Base-by-base conservation (phyloP, 1,140 invertebrate species). In the Bombus waltoni region DNA sequence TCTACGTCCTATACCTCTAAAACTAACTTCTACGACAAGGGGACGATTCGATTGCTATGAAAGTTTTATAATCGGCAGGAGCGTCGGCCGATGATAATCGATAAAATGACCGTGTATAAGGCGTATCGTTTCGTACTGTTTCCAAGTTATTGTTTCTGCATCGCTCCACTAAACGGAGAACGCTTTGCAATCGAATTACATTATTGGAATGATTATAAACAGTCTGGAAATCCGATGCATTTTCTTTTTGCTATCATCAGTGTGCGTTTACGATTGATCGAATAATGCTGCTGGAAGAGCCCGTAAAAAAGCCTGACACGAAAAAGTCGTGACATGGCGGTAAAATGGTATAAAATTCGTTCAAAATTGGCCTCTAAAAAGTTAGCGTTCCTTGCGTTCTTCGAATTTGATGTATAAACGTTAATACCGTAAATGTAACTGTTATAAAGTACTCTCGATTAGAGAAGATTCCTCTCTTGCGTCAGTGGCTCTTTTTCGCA, bases 341-440 rank as follows among this genome's bases (percentile, higher is more conserved):
- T 87, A 91, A 91, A 91, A 87, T 89, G 44, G 66, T 91, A 89
- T 85, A 89, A 91, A 91, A 91, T 91, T 79, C 44, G 28, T 86
- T 88, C 66, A 89, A 89, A 89, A 62, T 76, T 53, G 40, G 72
- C 66, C 57, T 87, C 72, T 59, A 83, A 87, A 88, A 89, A 59
- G 85, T 62, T 59, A 38, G 32, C 40, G 75, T 40, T 78, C 6
- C n/a, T 59, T 11, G 22, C 22, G n/a, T 35, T 47, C 38, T 57
- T 70, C n/a, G 35, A n/a, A 77, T 57, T 35, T 57, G 32, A 15
- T 15, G 59, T 57, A 35, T 28, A 70, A 53, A 70, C 22, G 53
- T 66, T 32, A 74, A 81, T 59, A 11, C n/a, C 15, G 25, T 35
- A 38, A 75, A 66, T 5, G 18, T 76, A 18, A 42, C 15, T 53